Evolutionary conservation across 2,797 vertebrate species (phyloP).

Genomic region (Holocentrus rufus): DNA sequence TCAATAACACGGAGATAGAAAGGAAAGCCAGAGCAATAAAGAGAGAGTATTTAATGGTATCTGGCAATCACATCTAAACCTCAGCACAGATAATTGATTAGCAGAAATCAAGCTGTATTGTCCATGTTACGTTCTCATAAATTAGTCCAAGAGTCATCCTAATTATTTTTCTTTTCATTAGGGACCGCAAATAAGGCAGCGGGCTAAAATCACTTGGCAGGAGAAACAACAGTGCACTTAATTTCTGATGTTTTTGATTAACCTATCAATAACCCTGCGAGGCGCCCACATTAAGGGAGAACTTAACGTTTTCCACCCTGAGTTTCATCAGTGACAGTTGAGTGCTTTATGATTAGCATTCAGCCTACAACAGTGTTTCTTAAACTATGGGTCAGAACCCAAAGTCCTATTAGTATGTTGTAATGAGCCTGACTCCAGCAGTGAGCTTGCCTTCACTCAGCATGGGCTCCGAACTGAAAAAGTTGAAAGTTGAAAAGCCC

Average conservation of each 20-base stretch:
- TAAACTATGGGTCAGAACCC: neutral
- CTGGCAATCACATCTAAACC: too few relatives aligned
- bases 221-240: too few relatives aligned
- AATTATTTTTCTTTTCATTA: too few relatives aligned
- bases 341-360: neutral
- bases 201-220: too few relatives aligned
- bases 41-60: neutral
- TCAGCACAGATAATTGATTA: neutral
- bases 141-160: too few relatives aligned
- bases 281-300: neutral
- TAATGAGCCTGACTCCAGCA: neutral
- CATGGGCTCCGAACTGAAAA: neutral
- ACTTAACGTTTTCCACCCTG: neutral
- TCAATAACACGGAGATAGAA: conserved; percentile 24
- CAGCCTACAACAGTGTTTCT: neutral
- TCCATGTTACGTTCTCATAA: too few relatives aligned
- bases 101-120: neutral
- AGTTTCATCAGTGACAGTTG: neutral
- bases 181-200: too few relatives aligned
- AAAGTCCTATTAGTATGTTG: neutral
- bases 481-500: neutral
- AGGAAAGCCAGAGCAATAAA: conserved; percentile 9
- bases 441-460: neutral
- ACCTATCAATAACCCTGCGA: neutral
- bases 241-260: too few relatives aligned